Conservation (phyloP, 2,888 invertebrate species). For the Choreutis nemorana region DNA sequence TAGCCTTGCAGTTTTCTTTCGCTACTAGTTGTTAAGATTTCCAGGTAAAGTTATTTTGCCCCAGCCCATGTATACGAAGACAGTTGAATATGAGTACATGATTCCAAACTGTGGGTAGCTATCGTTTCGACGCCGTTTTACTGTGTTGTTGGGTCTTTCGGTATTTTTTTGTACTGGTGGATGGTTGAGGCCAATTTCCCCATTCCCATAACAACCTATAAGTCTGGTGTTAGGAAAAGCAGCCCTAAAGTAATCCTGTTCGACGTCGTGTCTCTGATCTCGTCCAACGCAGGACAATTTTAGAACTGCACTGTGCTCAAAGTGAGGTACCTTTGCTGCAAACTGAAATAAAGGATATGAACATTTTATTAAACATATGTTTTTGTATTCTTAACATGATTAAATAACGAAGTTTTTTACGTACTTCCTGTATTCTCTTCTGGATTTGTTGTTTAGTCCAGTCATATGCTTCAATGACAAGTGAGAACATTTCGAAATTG, state of each 20-base stretch:
- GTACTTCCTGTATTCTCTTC: constrained; percentile 38
- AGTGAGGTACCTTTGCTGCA: constrained; percentile 39
- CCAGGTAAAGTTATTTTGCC: too few relatives aligned
- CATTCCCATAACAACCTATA: constrained; percentile 52
- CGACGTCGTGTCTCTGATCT: constrained; percentile 37
- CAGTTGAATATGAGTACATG: constrained; percentile 50
- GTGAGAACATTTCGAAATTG: constrained; percentile 47
- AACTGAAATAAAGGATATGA: constrained; percentile 27
- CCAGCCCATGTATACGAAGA: constrained; percentile 56
- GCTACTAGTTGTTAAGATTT: too few relatives aligned
- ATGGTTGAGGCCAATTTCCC: constrained; percentile 45
- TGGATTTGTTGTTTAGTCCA: constrained; percentile 43
- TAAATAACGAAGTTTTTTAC: too few relatives aligned
- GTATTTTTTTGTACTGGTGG: constrained; percentile 23
- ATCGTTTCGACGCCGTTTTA: constrained; percentile 22
- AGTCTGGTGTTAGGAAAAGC: constrained; percentile 44
- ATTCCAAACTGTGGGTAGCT: constrained; percentile 27
- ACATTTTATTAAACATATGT: too few relatives aligned
- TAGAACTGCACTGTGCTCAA: constrained; percentile 42
- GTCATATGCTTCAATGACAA: constrained; percentile 37
- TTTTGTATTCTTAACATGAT: too few relatives aligned
- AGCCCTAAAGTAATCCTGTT: constrained; percentile 39
- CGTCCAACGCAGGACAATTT: constrained; percentile 55
- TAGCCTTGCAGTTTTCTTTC: too few relatives aligned
- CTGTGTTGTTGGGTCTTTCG: background rate